These are phyloP conservation scores for Andrena hattorfiana DNA, from an alignment of 2,888 invertebrate species.

Conservation along the genomic window DNA sequence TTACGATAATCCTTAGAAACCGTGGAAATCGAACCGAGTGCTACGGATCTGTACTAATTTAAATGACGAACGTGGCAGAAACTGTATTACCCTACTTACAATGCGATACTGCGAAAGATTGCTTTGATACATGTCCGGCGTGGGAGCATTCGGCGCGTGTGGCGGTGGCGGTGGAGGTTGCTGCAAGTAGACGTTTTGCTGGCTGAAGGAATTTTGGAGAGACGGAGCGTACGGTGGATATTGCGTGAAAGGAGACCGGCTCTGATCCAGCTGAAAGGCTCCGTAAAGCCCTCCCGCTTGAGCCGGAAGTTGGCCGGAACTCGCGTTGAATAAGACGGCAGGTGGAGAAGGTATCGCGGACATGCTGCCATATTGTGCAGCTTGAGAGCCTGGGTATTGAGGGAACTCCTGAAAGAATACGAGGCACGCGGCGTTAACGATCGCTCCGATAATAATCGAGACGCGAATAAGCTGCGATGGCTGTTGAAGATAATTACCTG, in stretches of 20 bases:
- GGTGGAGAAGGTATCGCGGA: constrained; percentile 95
- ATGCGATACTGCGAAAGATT: constrained; percentile 88
- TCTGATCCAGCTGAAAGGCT: constrained; percentile 92
- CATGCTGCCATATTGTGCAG: constrained; percentile 91
- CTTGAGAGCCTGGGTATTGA: constrained; percentile 83
- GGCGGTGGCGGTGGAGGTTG: constrained; percentile 87
- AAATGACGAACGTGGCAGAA: background rate
- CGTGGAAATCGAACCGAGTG: no score
- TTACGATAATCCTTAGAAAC: background rate
- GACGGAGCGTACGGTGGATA: constrained; percentile 91
- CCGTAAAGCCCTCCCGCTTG: constrained; percentile 92
- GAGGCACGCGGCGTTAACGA: background rate
- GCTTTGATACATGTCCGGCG: constrained; percentile 91
- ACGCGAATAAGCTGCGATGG: background rate
- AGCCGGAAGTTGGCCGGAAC: constrained; percentile 88
- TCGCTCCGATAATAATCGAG: no score
- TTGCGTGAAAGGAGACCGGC: constrained; percentile 92
- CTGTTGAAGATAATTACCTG: constrained; percentile 85
- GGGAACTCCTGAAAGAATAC: constrained; percentile 81
- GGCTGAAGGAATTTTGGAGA: constrained; percentile 86
- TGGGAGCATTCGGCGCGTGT: constrained; percentile 86
- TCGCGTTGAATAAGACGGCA: constrained; percentile 92
- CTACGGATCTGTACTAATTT: background rate
- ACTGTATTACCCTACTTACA: constrained; percentile 72
- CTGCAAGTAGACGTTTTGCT: constrained; percentile 85